Evolutionary conservation across 2,113 vertebrate genomes (phyloP).

Genomic region (Seriola quinqueradiata): DNA sequence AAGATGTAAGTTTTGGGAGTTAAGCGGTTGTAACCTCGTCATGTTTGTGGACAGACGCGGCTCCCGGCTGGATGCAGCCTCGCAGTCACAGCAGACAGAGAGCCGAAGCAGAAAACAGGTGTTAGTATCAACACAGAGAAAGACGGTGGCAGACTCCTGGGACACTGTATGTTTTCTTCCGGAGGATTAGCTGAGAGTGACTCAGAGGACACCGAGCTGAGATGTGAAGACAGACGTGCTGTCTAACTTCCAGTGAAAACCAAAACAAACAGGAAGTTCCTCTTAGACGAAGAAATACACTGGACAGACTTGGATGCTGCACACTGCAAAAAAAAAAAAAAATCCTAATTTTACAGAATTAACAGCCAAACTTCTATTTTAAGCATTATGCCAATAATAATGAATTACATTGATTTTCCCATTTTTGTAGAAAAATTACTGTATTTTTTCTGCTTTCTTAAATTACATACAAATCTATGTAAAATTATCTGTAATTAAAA

Average conservation of each 20-base stretch:
- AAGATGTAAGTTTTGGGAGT: too few species aligned
- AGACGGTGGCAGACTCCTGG: constrained; percentile 28
- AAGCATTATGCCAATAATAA: too few species aligned
- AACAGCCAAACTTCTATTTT: too few species aligned
- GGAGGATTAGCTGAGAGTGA: constrained; percentile 53
- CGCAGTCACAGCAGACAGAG: background rate
- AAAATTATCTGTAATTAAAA: too few species aligned
- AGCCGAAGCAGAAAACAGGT: background rate
- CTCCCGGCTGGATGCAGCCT: background rate
- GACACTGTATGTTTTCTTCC: background rate
- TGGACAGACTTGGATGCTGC: background rate
- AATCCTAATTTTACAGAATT: too few species aligned
- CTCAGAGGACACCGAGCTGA: constrained; percentile 51
- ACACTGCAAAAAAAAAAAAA: too few species aligned
- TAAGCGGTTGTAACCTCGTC: too few species aligned
- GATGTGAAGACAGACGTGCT: constrained; percentile 14
- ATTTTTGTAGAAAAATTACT: too few species aligned
- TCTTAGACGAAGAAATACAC: background rate
- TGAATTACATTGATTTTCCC: too few species aligned
- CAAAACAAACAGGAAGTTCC: constrained; percentile 39
- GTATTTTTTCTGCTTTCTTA: too few species aligned
- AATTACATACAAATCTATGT: too few species aligned
- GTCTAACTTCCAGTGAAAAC: constrained; percentile 49
- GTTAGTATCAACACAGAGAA: constrained; percentile 19
- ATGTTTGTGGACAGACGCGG: too few species aligned